Percentiles rank a stretch among this genome's conserved stretches.
Conservation (phyloP, 2,888 invertebrate species). For the Balanococcus diminutus region DNA sequence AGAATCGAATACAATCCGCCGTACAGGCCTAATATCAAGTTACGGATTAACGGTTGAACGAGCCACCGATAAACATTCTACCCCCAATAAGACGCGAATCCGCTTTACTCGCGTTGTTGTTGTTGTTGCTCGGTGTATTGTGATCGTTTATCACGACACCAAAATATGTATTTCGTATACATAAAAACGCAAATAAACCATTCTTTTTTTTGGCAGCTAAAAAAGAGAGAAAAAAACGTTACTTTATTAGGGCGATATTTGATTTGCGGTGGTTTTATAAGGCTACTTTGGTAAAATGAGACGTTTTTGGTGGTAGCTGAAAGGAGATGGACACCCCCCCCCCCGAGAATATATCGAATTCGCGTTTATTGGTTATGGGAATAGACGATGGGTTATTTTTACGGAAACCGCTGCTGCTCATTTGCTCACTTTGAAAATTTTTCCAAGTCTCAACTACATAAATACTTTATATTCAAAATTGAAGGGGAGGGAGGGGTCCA, state of each 20-base stretch:
- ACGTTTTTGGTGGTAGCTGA: background rate
- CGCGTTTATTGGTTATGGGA: background rate
- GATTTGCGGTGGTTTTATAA: background rate
- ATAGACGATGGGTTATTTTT: too few species aligned
- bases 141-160: slow-evolving; percentile 51
- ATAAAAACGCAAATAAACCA: background rate
- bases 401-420: too few species aligned
- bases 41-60: slow-evolving; percentile 54
- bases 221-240: background rate
- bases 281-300: background rate
- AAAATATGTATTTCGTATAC: background rate
- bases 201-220: background rate
- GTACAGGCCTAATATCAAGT: slow-evolving; percentile 49
- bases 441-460: too few species aligned
- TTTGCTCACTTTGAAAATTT: too few species aligned
- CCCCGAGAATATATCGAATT: background rate
- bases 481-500: too few species aligned
- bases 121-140: slow-evolving; percentile 43
- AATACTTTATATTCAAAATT: too few species aligned
- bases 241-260: background rate
- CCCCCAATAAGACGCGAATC: slow-evolving; percentile 52
- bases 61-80: slow-evolving; percentile 53
- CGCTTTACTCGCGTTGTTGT: too few species aligned
- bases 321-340: too few species aligned
- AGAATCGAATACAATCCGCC: background rate